Evolutionary conservation across 1,140 invertebrate genomes (phyloP).

Genomic region (Bombus pyrosoma): DNA sequence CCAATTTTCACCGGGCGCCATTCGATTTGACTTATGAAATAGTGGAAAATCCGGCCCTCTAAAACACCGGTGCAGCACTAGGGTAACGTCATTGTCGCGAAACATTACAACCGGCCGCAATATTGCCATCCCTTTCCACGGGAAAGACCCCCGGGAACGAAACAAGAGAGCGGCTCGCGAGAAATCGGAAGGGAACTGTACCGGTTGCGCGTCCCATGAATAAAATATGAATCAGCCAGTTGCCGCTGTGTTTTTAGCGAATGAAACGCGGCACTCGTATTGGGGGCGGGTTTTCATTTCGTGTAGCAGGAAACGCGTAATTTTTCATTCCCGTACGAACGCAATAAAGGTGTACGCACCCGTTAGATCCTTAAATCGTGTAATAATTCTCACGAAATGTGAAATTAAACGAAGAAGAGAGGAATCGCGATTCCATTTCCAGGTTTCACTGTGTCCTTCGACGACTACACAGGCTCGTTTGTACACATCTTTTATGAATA

Average conservation of each 20-base stretch:
- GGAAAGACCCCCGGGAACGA: neutral
- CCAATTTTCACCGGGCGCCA: neutral
- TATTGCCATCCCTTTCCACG: conserved; percentile 1
- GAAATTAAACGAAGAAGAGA: neutral
- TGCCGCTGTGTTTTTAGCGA: conserved; percentile 4
- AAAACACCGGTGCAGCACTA: neutral
- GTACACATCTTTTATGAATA: too few species aligned
- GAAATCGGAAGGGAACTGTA: neutral
- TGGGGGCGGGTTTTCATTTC: conserved; percentile 6
- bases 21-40: conserved; percentile 32
- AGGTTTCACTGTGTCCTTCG: neutral
- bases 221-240: conserved; percentile 38
- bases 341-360: conserved; percentile 2
- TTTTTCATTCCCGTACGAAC: conserved; percentile 18
- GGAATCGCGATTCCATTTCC: neutral
- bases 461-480: too few species aligned
- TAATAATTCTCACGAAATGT: conserved; percentile 1
- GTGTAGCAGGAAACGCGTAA: neutral
- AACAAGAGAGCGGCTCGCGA: neutral
- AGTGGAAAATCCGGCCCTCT: neutral
- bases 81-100: neutral
- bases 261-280: conserved; percentile 6
- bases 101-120: conserved; percentile 7
- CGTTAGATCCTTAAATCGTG: neutral
- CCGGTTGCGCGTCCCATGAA: conserved; percentile 9